Evolutionary conservation across 2,113 vertebrate genomes (phyloP).

Genomic region (Nibea albiflora): DNA sequence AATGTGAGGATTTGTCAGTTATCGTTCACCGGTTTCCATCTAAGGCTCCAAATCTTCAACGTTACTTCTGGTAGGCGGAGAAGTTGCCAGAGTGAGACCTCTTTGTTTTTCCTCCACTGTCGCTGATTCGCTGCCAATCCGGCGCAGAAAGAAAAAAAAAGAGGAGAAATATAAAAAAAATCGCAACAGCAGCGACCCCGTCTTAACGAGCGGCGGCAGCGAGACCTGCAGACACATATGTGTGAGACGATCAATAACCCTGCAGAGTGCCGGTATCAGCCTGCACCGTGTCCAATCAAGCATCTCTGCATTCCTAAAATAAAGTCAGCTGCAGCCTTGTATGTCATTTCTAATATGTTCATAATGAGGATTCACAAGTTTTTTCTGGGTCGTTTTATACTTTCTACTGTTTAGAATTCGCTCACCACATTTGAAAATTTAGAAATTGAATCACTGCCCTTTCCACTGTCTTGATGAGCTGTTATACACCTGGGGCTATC

Average conservation of each 20-base stretch:
- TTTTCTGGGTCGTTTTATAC: background rate
- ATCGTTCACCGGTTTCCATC: background rate
- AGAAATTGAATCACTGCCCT: background rate
- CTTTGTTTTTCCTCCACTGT: background rate
- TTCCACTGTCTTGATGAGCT: background rate
- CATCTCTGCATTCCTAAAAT: background rate
- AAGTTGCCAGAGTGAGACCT: conserved; percentile 39
- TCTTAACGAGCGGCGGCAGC: conserved; percentile 24
- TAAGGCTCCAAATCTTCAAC: background rate
- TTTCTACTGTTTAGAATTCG: background rate
- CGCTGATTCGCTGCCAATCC: conserved; percentile 14
- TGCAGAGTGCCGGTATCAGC: background rate
- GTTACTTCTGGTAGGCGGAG: background rate
- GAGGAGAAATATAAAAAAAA: background rate
- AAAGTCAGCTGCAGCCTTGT: background rate
- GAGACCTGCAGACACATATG: conserved; percentile 30
- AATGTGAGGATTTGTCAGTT: background rate
- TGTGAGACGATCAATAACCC: conserved; percentile 11
- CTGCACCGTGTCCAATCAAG: background rate
- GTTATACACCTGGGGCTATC: background rate
- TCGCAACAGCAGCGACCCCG: conserved; percentile 40
- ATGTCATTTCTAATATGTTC: background rate
- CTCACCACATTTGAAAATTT: background rate
- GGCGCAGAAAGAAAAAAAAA: conserved; percentile 10
- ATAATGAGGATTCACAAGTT: background rate